A percentile compares a stretch with the other conserved stretches of the same genome.
Conservation (phyloP, 2,797 vertebrate species). For the Thunnus albacares region DNA sequence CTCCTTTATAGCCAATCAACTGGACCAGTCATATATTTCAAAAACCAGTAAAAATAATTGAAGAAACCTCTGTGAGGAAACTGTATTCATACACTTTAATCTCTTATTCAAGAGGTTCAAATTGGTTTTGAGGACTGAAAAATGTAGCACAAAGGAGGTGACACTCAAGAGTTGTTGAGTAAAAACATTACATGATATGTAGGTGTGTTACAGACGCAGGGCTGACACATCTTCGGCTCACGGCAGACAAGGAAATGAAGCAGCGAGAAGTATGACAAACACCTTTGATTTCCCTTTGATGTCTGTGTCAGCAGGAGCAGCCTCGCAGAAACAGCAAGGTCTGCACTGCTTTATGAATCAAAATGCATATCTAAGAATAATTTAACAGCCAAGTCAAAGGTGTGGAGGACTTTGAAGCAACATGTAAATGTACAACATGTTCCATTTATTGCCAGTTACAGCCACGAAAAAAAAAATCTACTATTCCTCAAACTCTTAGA, state of each 20-base stretch:
- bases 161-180: slow-evolving; percentile 48
- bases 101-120: slow-evolving; percentile 73
- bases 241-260: slow-evolving; percentile 65
- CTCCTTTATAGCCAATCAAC: slow-evolving; percentile 81
- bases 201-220: slow-evolving; percentile 34
- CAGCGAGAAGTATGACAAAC: slow-evolving; percentile 69
- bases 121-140: slow-evolving; percentile 68
- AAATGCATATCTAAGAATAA: slow-evolving; percentile 59
- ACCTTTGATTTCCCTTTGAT: slow-evolving; percentile 73
- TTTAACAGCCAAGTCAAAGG: slow-evolving; percentile 48
- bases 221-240: slow-evolving; percentile 53
- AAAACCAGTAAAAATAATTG: slow-evolving; percentile 78
- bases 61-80: slow-evolving; percentile 70
- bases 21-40: slow-evolving; percentile 73
- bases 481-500: background rate
- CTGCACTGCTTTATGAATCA: slow-evolving; percentile 56
- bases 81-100: slow-evolving; percentile 73
- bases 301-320: slow-evolving; percentile 72
- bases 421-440: slow-evolving; percentile 22
- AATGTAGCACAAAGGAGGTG: slow-evolving; percentile 56
- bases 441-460: slow-evolving; percentile 27
- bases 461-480: background rate
- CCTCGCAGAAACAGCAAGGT: slow-evolving; percentile 59
- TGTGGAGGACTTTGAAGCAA: slow-evolving; percentile 46
- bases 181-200: slow-evolving; percentile 56